A percentile compares a stretch with the other conserved stretches of the same genome.
phyloP scores from a whole-genome alignment of 2,113 vertebrate species.

The Enhydra lutris region DNA sequence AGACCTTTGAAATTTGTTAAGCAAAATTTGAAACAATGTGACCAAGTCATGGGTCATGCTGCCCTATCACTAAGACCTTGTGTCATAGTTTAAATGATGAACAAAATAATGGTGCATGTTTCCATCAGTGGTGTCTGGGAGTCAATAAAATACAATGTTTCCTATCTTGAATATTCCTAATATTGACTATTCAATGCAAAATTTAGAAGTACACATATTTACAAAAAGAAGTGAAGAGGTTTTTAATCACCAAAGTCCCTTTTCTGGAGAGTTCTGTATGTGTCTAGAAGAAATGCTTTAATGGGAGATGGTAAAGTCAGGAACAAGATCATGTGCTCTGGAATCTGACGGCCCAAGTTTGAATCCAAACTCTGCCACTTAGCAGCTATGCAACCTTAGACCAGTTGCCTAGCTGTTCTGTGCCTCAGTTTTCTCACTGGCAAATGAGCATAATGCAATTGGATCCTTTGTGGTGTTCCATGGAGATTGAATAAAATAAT shows the following conservation, averaged over 20 bases:
- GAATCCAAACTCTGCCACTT: neutral
- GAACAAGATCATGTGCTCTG: neutral
- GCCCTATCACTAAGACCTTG: neutral
- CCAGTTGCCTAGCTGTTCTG: neutral
- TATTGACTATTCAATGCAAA: neutral
- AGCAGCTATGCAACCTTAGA: neutral
- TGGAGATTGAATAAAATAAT: neutral
- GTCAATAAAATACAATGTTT: neutral
- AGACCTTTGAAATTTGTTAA: neutral
- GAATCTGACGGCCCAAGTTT: neutral
- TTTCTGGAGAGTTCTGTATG: neutral
- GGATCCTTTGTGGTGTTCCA: neutral
- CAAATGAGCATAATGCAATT: neutral
- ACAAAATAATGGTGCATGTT: neutral
- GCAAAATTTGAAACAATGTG: neutral
- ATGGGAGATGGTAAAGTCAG: neutral
- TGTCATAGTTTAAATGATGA: neutral
- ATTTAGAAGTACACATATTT: neutral
- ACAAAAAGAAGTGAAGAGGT: neutral
- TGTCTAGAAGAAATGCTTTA: neutral
- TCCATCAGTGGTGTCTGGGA: neutral
- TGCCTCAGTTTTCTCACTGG: neutral
- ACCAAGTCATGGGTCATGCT: neutral
- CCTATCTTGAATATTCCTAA: neutral
- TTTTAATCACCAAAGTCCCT: neutral